Base-by-base conservation (phyloP, 2,888 invertebrate genomes). In the Palloptera scutellata region DNA sequence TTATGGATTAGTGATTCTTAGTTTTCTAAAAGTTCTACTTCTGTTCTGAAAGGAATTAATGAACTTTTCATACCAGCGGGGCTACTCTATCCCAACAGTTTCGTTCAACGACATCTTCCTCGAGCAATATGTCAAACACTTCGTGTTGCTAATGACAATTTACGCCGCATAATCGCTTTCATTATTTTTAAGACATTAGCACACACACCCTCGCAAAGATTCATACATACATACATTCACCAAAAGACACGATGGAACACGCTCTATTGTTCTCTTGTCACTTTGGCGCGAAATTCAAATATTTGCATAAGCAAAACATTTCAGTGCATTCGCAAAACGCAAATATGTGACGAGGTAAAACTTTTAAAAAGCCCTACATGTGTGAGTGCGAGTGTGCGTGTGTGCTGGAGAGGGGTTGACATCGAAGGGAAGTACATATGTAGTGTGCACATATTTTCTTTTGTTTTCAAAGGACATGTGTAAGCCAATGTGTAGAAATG, bases 61-160 rank as follows among this genome's bases (percentile, higher is more conserved):
- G 6, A 4, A 30, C 30, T 30, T 30, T 30, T 6, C 30, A 30
- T 30, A 30, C 6, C 30, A 30, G 30, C 6, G 30, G 30, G 6
- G 30, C 30, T 30, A 30, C 30, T 30, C 30, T 30, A 2, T 30
- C 30, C 30, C 30, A 30, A 30, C 6, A 30, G 2, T 2, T 30
- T 30, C 30, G 3, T 4, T 30, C 6, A 4, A 30, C 30, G 30
- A 30, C 2, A 4, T 30, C 30, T 30, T 30, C 30, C 30, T 58
- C 41, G 19, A 19, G 15, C 30, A 30, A 58, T 64, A 57, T 57
- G 51, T 64, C 48, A 64, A 42, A 41, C 9, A 20, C 48, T 17
- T 52, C 20, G 61, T 51, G 62, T 67, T 67, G 62, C 66, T 61
- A 66, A 66, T 66, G 66, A 61, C 66, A 66, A 61, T 66, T 61